Evolutionary conservation across 2,113 vertebrate genomes (phyloP).

Genomic region (Glareola pratincola): DNA sequence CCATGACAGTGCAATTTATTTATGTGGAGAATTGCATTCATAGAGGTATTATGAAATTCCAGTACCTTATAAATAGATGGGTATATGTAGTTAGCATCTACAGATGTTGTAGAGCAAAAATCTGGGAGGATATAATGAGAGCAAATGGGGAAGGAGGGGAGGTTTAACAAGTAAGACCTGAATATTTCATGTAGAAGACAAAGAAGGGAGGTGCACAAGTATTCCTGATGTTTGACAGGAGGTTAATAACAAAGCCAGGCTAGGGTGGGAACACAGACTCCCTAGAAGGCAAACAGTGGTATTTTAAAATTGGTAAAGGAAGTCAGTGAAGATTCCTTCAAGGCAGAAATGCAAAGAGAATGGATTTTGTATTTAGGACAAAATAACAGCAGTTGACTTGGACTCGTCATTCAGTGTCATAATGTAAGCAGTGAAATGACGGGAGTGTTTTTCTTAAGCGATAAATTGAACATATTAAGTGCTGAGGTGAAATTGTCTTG

Average conservation of each 20-base stretch:
- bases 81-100: not conserved
- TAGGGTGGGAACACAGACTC: not conserved
- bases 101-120: not conserved
- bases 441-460: not conserved
- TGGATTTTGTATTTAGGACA: not conserved
- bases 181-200: not conserved
- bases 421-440: not conserved
- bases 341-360: not conserved
- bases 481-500: not conserved
- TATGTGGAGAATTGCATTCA: not conserved
- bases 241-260: not conserved
- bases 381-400: not conserved
- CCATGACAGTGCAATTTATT: slow-evolving; percentile 9
- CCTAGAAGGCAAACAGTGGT: not conserved
- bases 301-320: not conserved
- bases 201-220: not conserved
- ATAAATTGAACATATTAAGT: not conserved
- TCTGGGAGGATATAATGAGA: not conserved
- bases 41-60: not conserved
- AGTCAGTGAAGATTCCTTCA: not conserved
- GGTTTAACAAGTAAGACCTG: not conserved
- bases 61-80: not conserved
- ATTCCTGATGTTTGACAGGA: not conserved
- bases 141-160: not conserved
- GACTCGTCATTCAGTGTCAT: not conserved